Evolutionary conservation across 2,888 invertebrate species (phyloP).

Genomic region (Oeneis ivallda): DNA sequence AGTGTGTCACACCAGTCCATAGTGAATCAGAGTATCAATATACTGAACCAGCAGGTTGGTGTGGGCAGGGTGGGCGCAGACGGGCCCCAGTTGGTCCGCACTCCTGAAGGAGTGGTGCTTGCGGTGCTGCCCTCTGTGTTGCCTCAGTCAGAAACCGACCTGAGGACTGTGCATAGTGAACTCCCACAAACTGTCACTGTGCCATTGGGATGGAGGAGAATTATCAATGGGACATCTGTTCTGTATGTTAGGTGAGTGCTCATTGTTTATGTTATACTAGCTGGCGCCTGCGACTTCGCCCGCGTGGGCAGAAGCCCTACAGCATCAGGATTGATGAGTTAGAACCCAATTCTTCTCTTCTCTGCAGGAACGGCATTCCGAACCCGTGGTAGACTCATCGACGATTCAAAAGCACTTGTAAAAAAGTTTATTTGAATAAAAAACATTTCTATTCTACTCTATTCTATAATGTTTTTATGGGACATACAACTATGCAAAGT

Average conservation of each 20-base stretch:
- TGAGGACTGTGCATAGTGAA: constrained; percentile 66
- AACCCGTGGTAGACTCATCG: too few relatives aligned
- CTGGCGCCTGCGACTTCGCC: too few relatives aligned
- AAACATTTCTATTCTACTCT: too few relatives aligned
- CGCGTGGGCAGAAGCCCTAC: too few relatives aligned
- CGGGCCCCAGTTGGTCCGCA: constrained; percentile 69
- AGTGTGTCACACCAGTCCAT: constrained; percentile 78
- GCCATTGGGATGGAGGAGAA: constrained; percentile 77
- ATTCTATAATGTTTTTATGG: too few relatives aligned
- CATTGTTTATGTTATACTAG: background rate
- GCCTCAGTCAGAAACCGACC: constrained; percentile 54
- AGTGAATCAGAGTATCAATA: constrained; percentile 79
- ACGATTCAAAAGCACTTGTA: too few relatives aligned
- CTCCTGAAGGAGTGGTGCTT: constrained; percentile 73
- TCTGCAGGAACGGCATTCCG: too few relatives aligned
- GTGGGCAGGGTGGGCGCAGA: constrained; percentile 70
- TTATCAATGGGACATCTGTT: constrained; percentile 69
- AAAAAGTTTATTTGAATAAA: too few relatives aligned
- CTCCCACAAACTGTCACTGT: constrained; percentile 68
- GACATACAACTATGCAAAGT: too few relatives aligned
- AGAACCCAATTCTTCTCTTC: too few relatives aligned
- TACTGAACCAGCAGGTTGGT: constrained; percentile 77
- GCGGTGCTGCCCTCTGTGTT: constrained; percentile 67
- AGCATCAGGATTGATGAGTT: too few relatives aligned
- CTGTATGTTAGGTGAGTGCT: constrained; percentile 46